Percentiles rank a stretch among this genome's conserved stretches.
phyloP scores from a whole-genome alignment of 1,140 invertebrate genomes.

The Anoplophora glabripennis region DNA sequence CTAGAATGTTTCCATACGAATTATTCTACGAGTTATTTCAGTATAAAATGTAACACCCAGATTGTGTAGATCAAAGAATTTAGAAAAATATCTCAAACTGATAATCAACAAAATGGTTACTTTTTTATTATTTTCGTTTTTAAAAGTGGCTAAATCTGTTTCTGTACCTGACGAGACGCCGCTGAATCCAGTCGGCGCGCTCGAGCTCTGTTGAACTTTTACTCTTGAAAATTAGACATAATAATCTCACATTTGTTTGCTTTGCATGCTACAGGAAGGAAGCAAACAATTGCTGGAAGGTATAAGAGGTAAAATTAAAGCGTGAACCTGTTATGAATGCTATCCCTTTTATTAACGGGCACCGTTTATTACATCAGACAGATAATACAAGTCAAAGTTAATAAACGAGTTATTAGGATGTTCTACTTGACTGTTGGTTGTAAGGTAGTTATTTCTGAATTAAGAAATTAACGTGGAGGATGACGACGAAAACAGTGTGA shows the following conservation, averaged over 20 bases:
- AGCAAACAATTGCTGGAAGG: conserved; percentile 16
- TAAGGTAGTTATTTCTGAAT: neutral
- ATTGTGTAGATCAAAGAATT: too few species aligned
- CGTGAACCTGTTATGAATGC: conserved; percentile 2
- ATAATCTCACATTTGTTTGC: conserved; percentile 15
- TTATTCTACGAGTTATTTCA: too few species aligned
- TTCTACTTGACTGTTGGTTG: neutral
- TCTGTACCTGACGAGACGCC: too few species aligned
- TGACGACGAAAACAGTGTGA: neutral
- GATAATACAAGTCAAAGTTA: conserved; percentile 5
- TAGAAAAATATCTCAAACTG: too few species aligned
- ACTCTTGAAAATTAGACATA: conserved; percentile 13
- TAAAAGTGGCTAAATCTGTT: too few species aligned
- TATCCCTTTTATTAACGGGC: conserved; percentile 12
- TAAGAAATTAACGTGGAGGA: neutral
- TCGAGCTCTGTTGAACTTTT: conserved; percentile 1
- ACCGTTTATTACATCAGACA: conserved; percentile 9
- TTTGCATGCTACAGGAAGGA: conserved; percentile 9
- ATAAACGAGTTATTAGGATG: neutral
- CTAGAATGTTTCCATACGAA: too few species aligned
- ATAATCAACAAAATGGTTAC: too few species aligned
- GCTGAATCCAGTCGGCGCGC: neutral
- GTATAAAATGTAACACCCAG: too few species aligned
- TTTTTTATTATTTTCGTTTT: too few species aligned
- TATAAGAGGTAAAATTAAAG: conserved; percentile 10